Conservation (phyloP, 2,113 vertebrate species). For the Todiramphus saurophagus region DNA sequence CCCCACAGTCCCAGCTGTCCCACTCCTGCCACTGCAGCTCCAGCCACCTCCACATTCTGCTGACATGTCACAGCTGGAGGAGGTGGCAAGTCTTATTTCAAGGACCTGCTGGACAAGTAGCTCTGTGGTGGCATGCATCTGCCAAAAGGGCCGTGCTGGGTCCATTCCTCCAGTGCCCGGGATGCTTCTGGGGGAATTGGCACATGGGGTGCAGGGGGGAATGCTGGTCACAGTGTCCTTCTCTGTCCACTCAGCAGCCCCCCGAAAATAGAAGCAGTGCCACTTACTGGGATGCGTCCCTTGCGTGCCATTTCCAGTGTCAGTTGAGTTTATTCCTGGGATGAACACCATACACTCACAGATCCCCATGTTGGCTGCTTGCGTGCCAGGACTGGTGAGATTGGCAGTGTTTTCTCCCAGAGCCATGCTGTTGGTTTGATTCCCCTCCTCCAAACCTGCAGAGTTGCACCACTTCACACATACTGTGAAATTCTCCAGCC, state of each 20-base stretch:
- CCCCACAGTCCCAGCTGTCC: neutral
- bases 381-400: fast-evolving
- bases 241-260: neutral
- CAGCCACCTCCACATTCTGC: neutral
- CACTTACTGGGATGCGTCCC: neutral
- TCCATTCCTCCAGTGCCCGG: fast-evolving
- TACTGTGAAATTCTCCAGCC: fast-evolving
- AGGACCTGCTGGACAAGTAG: neutral
- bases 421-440: fast-evolving
- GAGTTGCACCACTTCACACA: neutral
- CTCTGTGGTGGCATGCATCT: neutral
- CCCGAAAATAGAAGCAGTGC: fast-evolving
- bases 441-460: neutral
- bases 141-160: neutral
- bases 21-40: neutral
- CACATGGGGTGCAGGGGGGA: fast-evolving
- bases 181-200: neutral
- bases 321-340: neutral
- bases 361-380: fast-evolving
- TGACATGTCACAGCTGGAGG: neutral
- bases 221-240: fast-evolving
- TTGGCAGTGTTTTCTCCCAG: neutral
- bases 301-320: fast-evolving
- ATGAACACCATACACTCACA: neutral
- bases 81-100: neutral